Evolutionary conservation across 53 echinoderm and acorn worm genomes (phyloP).

Genomic region (Crossaster papposus): DNA sequence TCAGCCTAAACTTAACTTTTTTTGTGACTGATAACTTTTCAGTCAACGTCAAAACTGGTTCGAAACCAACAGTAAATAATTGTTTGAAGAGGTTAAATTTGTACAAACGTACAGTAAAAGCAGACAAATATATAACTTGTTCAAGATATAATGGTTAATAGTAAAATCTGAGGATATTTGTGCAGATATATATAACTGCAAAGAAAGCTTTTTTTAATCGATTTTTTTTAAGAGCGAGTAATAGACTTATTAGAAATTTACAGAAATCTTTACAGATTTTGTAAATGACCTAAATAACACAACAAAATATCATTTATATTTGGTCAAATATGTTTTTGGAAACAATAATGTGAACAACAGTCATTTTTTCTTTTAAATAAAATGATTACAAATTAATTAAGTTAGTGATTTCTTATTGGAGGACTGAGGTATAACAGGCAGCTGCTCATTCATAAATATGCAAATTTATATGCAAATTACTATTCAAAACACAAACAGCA

Average conservation of each 20-base stretch:
- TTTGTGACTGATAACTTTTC: constrained; percentile 23
- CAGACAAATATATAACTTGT: constrained; percentile 1
- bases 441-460: constrained; percentile 63
- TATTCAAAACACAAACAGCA: constrained; percentile 39
- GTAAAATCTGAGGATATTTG: neutral
- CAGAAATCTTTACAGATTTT: neutral
- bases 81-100: neutral
- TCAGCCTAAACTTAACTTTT: neutral
- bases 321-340: constrained; percentile 42
- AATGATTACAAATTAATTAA: constrained; percentile 31
- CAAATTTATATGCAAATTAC: constrained; percentile 59
- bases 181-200: constrained; percentile 15
- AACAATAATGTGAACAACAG: constrained; percentile 18
- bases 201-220: neutral
- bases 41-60: constrained; percentile 42
- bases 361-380: constrained; percentile 1
- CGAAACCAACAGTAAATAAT: neutral
- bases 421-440: constrained; percentile 63
- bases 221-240: constrained; percentile 7
- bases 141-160: neutral
- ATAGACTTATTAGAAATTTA: neutral
- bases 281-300: neutral
- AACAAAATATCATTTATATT: constrained; percentile 27
- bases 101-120: neutral
- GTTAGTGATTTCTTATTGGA: constrained; percentile 51